Base-by-base conservation (phyloP, 2,797 vertebrate genomes). In the Numenius phaeopus region DNA sequence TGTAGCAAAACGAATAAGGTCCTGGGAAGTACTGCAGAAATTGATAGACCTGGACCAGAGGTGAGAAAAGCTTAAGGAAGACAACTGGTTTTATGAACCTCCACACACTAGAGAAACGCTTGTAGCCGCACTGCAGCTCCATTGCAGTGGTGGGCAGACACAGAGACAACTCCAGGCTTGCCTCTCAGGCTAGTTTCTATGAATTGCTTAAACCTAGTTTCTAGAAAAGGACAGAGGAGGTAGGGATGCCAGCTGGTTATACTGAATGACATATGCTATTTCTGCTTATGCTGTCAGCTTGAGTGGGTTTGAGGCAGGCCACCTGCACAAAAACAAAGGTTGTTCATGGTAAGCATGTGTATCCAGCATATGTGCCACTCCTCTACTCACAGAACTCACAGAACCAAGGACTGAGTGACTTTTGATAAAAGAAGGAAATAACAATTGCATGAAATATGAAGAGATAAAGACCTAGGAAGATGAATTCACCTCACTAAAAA, bases 391-490 rank as follows among this genome's bases (percentile, higher is more conserved):
- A 70, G 34, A 57, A 52, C 15, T 59, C 42, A 10, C 34, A 85
- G 37, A 32, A 92, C 16, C 3, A 15, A 78, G 22, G 24, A 7
- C n/a, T 57, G 17, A 37, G 9, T 49, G 20, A 69, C 32, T 83
- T 90, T 44, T 52, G 32, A 58, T 16, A 89, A 78, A 76, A 15
- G 14, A 71, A 42, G 8, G 40, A 90, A 95, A 76, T 76, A 83
- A 50, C 7, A 82, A 37, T 5, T 58, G 4, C 3, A 30, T 72
- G 3, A 78, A 54, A 79, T 52, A 50, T 14, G 6, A 52, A 9
- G 11, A 85, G 17, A 79, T 29, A 40, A 84, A 87, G 30, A 73
- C 14, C 8, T 44, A 26, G 27, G 11, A 89, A 65, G 39, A 73
- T n/a, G 1, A 47, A 54, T 12, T 66, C 34, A 22, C 9, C 9